phyloP scores from a whole-genome alignment of 2,888 invertebrate species.

The Geotrupes spiniger region DNA sequence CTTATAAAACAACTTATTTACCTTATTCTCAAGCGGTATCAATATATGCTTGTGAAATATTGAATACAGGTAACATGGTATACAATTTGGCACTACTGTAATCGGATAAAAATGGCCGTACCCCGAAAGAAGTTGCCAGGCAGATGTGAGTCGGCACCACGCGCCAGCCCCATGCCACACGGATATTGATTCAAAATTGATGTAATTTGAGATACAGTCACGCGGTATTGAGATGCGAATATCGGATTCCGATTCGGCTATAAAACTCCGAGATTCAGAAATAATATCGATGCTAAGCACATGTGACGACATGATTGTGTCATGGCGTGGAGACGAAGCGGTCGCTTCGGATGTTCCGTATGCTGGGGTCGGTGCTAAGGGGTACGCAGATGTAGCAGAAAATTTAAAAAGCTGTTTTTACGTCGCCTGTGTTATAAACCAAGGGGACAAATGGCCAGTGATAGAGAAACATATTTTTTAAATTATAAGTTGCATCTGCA shows the following conservation, averaged over 20 bases:
- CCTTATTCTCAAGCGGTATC: too few relatives aligned
- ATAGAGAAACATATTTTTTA: too few relatives aligned
- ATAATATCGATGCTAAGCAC: slow-evolving; percentile 30
- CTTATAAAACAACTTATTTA: too few relatives aligned
- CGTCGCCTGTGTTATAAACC: too few relatives aligned
- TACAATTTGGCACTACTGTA: too few relatives aligned
- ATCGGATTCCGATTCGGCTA: slow-evolving; percentile 25
- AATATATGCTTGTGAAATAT: too few relatives aligned
- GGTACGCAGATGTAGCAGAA: not conserved
- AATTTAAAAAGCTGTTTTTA: too few relatives aligned
- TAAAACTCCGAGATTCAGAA: slow-evolving; percentile 34
- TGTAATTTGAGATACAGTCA: slow-evolving; percentile 47
- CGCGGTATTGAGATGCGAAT: slow-evolving; percentile 36
- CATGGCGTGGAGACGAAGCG: not conserved
- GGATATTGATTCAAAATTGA: slow-evolving; percentile 49
- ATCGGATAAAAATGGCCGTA: too few relatives aligned
- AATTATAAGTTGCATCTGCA: too few relatives aligned
- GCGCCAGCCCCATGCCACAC: not conserved
- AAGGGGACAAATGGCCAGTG: too few relatives aligned
- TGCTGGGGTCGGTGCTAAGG: not conserved
- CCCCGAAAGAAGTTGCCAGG: too few relatives aligned
- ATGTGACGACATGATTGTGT: slow-evolving; percentile 6
- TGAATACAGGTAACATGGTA: too few relatives aligned
- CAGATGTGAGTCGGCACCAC: not conserved
- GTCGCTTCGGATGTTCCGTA: not conserved